Base-by-base conservation (phyloP, 2,888 invertebrate species). In the Hylaea fasciaria region DNA sequence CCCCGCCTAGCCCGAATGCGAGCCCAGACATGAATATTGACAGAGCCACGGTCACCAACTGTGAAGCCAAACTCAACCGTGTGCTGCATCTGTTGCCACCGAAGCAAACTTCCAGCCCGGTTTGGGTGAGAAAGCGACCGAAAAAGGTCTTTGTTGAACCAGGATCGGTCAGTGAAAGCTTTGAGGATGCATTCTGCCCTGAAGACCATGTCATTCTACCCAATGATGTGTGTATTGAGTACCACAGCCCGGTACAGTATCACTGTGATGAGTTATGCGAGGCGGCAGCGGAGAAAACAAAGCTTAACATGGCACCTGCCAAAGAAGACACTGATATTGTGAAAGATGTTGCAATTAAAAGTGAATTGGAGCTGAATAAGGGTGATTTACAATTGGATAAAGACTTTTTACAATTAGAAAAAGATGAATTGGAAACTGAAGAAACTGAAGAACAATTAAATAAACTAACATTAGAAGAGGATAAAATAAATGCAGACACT, bases 121-220 rank as follows among this genome's bases (percentile, higher is more conserved):
- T 72, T 14, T 77, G 79, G 58, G 60, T 62, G 14, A 67, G 79
- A 5, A 68, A 77, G 57, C 69, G 82, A 13, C 82, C 83, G 0
- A 81, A 77, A 55, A 85, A 76, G 60, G 74, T 76, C 4, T 86
- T 86, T 64, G 78, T 86, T n/a, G 86, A 90, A 48, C 68, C 85
- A 0, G 69, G 75, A 29, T 82, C 83, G 0, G 76, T 85, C 0
- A 84, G 85, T 65, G 89, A 91, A 14, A 72, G 72, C 40, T 89
- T 85, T 64, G 87, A 87, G 77, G 90, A 90, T 79, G 89, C 89
- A 5, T 84, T 89, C 47, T 68, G 80, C 0, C 78, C 83, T 0
- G 89, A 91, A 67, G 85, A 87, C 71, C 82, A 86, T 64, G 74
- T 80, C 40, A 75, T 65, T n/a, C 66, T 85, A 13, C 68, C 84